phyloP scores from a whole-genome alignment of 2,113 vertebrate species.

The Asarcornis scutulata region DNA sequence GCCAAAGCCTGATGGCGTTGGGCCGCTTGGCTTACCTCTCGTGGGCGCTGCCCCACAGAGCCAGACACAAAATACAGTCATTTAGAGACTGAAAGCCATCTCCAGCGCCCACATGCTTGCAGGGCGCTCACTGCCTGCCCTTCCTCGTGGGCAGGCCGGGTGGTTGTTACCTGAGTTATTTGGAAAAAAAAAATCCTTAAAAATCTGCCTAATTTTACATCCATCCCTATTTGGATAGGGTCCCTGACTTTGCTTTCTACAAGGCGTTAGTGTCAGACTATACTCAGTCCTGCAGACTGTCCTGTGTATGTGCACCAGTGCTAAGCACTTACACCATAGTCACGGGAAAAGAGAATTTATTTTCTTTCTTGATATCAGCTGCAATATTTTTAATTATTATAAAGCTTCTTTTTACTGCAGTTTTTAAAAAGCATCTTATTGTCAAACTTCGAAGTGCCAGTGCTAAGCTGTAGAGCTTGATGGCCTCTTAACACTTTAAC shows the following conservation, averaged over 20 bases:
- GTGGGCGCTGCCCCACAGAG: not conserved
- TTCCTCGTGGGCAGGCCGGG: too few relatives aligned
- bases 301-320: rapidly evolving
- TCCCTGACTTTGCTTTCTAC: rapidly evolving
- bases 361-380: not conserved
- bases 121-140: too few relatives aligned
- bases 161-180: not conserved
- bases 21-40: too few relatives aligned
- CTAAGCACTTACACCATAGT: not conserved
- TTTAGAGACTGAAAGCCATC: not conserved
- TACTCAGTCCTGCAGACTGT: rapidly evolving
- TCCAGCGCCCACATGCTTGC: too few relatives aligned
- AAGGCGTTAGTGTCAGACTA: rapidly evolving
- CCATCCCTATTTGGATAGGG: not conserved
- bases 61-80: too few relatives aligned
- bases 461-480: not conserved
- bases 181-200: not conserved
- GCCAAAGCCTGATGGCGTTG: too few relatives aligned
- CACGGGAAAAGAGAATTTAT: not conserved
- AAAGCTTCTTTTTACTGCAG: not conserved
- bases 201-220: not conserved
- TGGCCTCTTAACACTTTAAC: not conserved
- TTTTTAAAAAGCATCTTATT: not conserved
- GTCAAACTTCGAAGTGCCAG: not conserved
- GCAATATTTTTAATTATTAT: not conserved